These are phyloP conservation scores for Rhinoptilus africanus DNA, from an alignment of 2,113 vertebrate species.

Conservation along the genomic window DNA sequence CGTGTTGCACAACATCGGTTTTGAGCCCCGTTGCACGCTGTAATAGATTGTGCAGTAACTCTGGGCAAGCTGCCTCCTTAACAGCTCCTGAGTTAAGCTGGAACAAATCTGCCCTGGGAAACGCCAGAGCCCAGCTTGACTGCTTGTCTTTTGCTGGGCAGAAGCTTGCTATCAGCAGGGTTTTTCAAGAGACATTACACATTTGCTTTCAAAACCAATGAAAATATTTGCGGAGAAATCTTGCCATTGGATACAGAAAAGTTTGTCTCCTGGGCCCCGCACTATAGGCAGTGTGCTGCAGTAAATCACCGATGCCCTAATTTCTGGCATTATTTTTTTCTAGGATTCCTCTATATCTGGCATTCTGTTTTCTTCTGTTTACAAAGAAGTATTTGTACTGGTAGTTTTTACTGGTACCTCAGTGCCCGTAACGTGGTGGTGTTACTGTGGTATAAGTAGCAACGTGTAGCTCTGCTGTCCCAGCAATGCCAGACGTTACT, in stretches of 20 bases:
- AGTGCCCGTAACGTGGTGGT: neutral
- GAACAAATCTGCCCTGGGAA: slow-evolving; percentile 52
- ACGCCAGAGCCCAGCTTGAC: slow-evolving; percentile 63
- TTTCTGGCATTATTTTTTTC: neutral
- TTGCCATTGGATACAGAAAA: neutral
- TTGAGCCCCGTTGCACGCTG: neutral
- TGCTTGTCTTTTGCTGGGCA: slow-evolving; percentile 55
- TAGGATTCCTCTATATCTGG: neutral
- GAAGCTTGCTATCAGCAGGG: slow-evolving; percentile 57
- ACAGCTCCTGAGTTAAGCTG: slow-evolving; percentile 18
- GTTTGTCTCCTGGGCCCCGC: neutral
- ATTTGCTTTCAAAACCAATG: slow-evolving; percentile 55
- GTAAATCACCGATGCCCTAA: neutral
- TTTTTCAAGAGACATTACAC: slow-evolving; percentile 37
- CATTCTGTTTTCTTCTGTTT: neutral
- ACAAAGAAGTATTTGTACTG: neutral
- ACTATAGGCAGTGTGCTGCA: neutral
- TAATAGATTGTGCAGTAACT: neutral
- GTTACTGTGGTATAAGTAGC: neutral
- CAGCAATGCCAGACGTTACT: neutral
- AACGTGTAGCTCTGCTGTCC: neutral
- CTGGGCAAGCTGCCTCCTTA: slow-evolving; percentile 49
- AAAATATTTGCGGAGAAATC: slow-evolving; percentile 48
- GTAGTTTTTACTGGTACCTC: neutral
- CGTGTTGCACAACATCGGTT: neutral